phyloP scores from a whole-genome alignment of 2,113 vertebrate genomes.

The Apus apus region DNA sequence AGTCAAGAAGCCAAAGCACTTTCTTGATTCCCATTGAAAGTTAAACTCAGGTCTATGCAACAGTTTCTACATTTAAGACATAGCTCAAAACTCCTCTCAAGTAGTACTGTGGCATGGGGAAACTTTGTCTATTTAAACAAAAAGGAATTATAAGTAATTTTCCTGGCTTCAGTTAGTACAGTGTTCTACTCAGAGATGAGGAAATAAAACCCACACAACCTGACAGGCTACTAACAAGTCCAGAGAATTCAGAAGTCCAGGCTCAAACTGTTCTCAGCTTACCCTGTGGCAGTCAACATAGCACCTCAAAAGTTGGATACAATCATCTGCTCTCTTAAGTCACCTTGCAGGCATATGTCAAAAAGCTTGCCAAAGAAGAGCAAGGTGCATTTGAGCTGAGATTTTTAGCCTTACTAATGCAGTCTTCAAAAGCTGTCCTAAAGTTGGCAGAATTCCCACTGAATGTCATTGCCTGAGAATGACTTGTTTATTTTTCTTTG shows the following conservation, averaged over 20 bases:
- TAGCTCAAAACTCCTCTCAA: slow-evolving; percentile 23
- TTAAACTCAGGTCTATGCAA: slow-evolving; percentile 33
- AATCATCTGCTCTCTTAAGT: not conserved
- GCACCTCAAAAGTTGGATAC: not conserved
- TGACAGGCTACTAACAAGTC: not conserved
- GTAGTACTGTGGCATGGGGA: not conserved
- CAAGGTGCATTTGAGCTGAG: not conserved
- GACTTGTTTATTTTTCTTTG: not conserved
- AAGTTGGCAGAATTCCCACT: not conserved
- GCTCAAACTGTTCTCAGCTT: not conserved
- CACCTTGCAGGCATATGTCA: not conserved
- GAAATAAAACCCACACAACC: not conserved
- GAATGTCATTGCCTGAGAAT: not conserved
- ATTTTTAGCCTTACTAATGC: not conserved
- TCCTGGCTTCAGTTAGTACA: not conserved
- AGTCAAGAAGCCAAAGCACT: slow-evolving; percentile 52
- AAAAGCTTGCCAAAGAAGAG: not conserved
- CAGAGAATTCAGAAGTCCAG: not conserved
- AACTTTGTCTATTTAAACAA: not conserved
- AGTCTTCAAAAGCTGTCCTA: not conserved
- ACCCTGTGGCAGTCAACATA: not conserved
- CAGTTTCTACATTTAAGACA: not conserved
- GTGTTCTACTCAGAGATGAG: not conserved
- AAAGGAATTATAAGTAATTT: not conserved
- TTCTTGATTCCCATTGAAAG: slow-evolving; percentile 48